A percentile compares a stretch with the other conserved stretches of the same genome.
Conservation (phyloP, 2,113 vertebrate genomes). For the Cyprinodon variegatus region DNA sequence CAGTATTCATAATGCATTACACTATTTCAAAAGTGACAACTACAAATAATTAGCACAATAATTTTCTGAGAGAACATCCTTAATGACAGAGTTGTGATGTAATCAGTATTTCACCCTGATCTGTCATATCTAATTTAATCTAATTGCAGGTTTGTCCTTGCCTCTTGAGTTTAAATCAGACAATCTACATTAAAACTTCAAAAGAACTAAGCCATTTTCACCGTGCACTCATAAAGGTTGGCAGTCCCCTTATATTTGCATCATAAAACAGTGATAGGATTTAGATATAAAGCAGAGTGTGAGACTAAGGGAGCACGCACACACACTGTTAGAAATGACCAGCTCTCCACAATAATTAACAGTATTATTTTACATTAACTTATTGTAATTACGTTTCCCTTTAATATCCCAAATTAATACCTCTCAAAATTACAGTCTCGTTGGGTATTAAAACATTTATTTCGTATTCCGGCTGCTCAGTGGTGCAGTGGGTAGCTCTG, state of each 20-base stretch:
- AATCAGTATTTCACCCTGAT: background rate
- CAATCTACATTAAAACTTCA: constrained; percentile 9
- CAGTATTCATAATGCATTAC: background rate
- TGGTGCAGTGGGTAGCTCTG: no score
- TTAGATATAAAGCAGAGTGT: no score
- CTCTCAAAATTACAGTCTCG: no score
- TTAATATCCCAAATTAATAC: no score
- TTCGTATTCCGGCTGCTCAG: no score
- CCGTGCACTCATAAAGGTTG: background rate
- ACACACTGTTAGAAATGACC: no score
- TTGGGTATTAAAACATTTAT: no score
- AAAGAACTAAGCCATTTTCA: background rate
- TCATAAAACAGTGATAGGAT: background rate
- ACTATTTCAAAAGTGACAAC: background rate
- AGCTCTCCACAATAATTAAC: no score
- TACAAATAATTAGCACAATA: constrained; percentile 2
- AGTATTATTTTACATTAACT: no score
- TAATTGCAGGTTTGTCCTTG: background rate
- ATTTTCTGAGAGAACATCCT: background rate
- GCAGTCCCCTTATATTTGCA: constrained; percentile 3
- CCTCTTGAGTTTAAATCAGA: constrained; percentile 13
- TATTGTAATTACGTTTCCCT: no score
- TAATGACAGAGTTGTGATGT: background rate
- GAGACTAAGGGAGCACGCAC: background rate
- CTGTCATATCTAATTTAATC: constrained; percentile 7